Evolutionary conservation across 2,797 vertebrate genomes (phyloP).

Genomic region (Uromys caudimaculatus): DNA sequence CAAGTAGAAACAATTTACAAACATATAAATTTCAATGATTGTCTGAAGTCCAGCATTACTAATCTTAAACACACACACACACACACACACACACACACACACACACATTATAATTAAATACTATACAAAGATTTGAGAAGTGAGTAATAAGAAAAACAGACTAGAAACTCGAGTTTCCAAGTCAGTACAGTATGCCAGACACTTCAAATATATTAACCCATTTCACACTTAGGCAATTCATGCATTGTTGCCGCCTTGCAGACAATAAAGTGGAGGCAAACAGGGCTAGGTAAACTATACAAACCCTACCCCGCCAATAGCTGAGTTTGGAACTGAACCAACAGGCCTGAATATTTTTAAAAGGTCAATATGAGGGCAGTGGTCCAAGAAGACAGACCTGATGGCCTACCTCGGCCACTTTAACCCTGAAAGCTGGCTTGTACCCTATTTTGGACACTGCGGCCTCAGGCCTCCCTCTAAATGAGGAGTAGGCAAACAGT

Average conservation of each 20-base stretch:
- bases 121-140: background rate
- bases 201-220: background rate
- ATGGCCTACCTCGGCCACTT: background rate
- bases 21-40: slow-evolving; percentile 3
- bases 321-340: background rate
- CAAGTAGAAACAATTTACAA: background rate
- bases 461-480: background rate
- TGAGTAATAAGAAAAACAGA: background rate
- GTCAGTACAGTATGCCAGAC: background rate
- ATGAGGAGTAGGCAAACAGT: background rate
- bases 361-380: background rate
- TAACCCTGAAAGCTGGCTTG: background rate
- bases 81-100: background rate
- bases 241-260: background rate
- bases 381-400: background rate
- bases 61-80: background rate
- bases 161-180: background rate
- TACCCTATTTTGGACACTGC: background rate
- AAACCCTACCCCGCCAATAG: background rate
- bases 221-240: background rate
- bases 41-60: background rate
- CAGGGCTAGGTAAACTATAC: background rate
- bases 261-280: background rate
- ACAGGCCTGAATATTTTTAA: background rate
- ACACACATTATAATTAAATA: background rate